Base-by-base conservation (phyloP, 1,140 invertebrate species). In the Drosophila subpulchrella region DNA sequence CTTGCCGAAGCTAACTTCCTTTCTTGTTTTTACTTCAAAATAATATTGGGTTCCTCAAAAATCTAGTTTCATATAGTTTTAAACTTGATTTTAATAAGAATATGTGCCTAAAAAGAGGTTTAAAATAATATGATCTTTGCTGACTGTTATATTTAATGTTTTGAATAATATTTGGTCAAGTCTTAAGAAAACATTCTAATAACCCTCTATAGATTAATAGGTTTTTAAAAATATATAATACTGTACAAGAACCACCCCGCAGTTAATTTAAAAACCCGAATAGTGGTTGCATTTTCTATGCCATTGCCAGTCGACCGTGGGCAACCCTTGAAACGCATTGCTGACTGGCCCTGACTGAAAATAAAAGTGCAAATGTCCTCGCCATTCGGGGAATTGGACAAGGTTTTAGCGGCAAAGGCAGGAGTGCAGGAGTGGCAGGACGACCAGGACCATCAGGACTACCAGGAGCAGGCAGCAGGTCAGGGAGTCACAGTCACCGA, bases 291-390 rank as follows among this genome's bases (percentile, higher is more conserved):
- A 34, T 44, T 63, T 36, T 36, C 36, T 32, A 15, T 12, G 0
- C 17, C 11, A 53, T 38, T 54, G 20, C 65, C n/a, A 11, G 34
- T 32, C 48, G 36, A 57, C 50, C 48, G 32, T 38, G 12, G 32
- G 38, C 55, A 30, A 39, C 17, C 42, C 38, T 42, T 34, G 39
- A 30, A 20, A 62, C 60, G 60, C 44, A 61, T 46, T 50, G 51
- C 50, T 17, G 24, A 65, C 46, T 67, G 60, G 44, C 63, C 60
- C 44, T 48, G 75, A 77, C 63, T 68, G 76, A 88, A 88, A 88
- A 88, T 89, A 88, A 88, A 89, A 88, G 83, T 88, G 83, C 80
- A 88, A 89, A 89, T 88, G 83, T 82, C 71, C 79, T 78, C 63
- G 78, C 56, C 72, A 74, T 50, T 38, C 34, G 44, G 59, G 55